A percentile compares a stretch with the other conserved stretches of the same genome.
Evolutionary conservation across 2,888 invertebrate genomes (phyloP).

Genomic region (Drosophila putrida): DNA sequence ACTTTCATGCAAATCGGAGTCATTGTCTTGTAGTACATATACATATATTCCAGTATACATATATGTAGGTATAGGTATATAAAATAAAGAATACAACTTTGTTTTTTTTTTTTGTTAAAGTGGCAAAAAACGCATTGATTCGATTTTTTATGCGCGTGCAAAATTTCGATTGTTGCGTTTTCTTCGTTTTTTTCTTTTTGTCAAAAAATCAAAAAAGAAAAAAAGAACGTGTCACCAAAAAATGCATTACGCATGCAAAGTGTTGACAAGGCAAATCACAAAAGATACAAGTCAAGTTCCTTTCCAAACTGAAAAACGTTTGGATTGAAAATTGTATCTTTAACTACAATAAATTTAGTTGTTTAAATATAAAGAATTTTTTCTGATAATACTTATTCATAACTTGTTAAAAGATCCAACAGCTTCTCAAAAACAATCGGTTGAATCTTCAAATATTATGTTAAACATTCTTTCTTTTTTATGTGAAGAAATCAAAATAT

Average conservation of each 20-base stretch:
- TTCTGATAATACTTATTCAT: neutral
- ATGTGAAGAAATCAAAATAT: constrained; percentile 30
- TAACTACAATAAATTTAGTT: neutral
- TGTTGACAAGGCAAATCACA: constrained; percentile 57
- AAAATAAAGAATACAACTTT: constrained; percentile 26
- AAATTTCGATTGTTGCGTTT: constrained; percentile 27
- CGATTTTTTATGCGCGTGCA: constrained; percentile 54
- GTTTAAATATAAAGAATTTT: neutral
- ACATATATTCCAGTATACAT: constrained; percentile 21
- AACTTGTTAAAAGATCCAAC: no score
- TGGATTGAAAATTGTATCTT: neutral
- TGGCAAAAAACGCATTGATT: constrained; percentile 59
- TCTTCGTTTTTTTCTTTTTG: neutral
- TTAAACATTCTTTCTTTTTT: neutral
- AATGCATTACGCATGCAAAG: constrained; percentile 58
- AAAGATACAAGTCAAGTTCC: constrained; percentile 4
- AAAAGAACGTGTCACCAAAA: constrained; percentile 46
- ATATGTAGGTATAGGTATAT: constrained; percentile 17
- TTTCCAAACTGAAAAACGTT: neutral
- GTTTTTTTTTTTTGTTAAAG: constrained; percentile 37
- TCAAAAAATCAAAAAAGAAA: no score
- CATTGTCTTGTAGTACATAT: constrained; percentile 35
- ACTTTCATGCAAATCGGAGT: constrained; percentile 44
- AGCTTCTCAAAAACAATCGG: no score
- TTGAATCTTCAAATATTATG: neutral